These are phyloP conservation scores for Scytalopus superciliaris DNA, from an alignment of 2,113 vertebrate species.

Conservation along the genomic window DNA sequence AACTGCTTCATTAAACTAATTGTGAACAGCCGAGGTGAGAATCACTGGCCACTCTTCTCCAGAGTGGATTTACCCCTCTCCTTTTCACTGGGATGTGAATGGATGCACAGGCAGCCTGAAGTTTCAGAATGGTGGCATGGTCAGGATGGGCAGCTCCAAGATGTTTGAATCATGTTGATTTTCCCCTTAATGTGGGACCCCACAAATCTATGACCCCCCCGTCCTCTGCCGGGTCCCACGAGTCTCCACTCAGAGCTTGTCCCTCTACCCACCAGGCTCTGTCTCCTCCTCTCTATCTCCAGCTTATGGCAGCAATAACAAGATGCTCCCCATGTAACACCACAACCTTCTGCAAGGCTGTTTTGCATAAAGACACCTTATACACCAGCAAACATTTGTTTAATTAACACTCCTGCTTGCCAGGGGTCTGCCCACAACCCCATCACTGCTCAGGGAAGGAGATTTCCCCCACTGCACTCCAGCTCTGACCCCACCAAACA, in stretches of 20 bases:
- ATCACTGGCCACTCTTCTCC: background rate
- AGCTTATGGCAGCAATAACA: background rate
- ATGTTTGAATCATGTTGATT: accelerated
- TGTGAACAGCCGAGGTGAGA: background rate
- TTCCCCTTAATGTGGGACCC: background rate
- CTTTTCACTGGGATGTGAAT: accelerated
- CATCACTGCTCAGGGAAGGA: accelerated
- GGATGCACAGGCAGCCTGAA: accelerated
- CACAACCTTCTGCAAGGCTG: background rate
- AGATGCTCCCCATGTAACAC: background rate
- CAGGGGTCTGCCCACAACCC: background rate
- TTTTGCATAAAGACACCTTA: background rate
- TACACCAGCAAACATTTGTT: background rate
- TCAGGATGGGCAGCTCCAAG: background rate
- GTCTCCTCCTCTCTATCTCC: background rate
- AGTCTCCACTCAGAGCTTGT: background rate
- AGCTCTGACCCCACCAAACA: no score
- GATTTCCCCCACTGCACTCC: background rate
- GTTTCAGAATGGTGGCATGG: accelerated
- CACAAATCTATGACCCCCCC: background rate
- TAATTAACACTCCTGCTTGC: background rate
- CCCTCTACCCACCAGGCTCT: background rate
- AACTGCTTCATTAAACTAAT: constrained; percentile 2
- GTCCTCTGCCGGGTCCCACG: background rate
- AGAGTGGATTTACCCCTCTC: background rate